A percentile compares a stretch with the other conserved stretches of the same genome.
Evolutionary conservation across 1,140 invertebrate species (phyloP).

Genomic region (Sinonovacula constricta): DNA sequence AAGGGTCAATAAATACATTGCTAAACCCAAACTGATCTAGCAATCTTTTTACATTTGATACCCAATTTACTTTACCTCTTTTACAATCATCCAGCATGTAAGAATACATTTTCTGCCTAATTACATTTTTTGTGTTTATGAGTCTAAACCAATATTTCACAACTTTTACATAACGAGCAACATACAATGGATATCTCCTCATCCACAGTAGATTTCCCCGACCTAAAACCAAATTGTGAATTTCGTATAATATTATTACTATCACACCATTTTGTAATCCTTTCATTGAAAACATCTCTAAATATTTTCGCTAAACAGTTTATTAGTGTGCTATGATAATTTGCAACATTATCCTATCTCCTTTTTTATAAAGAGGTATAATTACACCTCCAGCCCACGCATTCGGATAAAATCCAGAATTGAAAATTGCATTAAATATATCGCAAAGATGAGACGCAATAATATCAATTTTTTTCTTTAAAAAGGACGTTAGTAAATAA

Average conservation of each 20-base stretch:
- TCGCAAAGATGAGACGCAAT: too few species aligned
- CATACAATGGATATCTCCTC: too few species aligned
- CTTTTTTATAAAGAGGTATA: constrained; percentile 47
- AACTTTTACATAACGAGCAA: too few species aligned
- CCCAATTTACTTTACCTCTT: too few species aligned
- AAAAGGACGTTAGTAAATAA: neutral
- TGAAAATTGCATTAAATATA: constrained; percentile 47
- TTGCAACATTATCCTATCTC: constrained; percentile 22
- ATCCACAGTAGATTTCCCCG: constrained; percentile 32
- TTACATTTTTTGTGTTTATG: too few species aligned
- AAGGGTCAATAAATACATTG: too few species aligned
- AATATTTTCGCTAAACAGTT: constrained; percentile 46
- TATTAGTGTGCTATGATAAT: constrained; percentile 45
- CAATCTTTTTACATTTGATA: too few species aligned
- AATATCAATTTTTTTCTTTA: neutral
- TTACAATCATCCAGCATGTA: too few species aligned
- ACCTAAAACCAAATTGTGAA: constrained; percentile 48
- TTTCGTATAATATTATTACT: constrained; percentile 24
- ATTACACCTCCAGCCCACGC: constrained; percentile 41
- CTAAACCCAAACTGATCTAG: too few species aligned
- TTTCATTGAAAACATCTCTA: constrained; percentile 43
- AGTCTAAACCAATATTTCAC: too few species aligned
- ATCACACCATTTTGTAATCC: constrained; percentile 33
- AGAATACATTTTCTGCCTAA: too few species aligned
- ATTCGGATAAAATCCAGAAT: constrained; percentile 43